Conservation (phyloP, 2,113 vertebrate genomes). For the Montifringilla adamsi region DNA sequence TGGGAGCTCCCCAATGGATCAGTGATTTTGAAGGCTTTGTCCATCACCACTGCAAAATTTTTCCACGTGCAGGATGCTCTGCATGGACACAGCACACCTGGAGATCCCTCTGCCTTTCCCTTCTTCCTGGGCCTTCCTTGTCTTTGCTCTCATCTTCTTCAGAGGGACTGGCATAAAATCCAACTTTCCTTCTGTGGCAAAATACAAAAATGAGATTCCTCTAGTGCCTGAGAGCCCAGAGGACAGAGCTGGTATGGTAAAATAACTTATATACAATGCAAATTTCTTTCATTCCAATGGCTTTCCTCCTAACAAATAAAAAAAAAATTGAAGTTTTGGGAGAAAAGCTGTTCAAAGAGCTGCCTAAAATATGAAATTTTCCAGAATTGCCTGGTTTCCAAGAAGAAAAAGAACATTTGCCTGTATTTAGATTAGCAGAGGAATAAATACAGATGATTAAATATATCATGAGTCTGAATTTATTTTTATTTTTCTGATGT, state of each 20-base stretch:
- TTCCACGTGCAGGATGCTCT: not conserved
- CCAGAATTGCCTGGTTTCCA: slow-evolving; percentile 37
- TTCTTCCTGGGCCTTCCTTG: not conserved
- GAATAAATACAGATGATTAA: slow-evolving; percentile 64
- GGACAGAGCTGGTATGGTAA: not conserved
- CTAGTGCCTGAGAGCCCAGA: not conserved
- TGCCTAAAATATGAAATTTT: slow-evolving; percentile 47
- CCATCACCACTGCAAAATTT: not conserved
- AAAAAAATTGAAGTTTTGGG: not conserved
- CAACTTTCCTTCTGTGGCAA: not conserved
- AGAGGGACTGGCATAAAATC: not conserved
- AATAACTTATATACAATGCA: not conserved
- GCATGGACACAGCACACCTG: not conserved
- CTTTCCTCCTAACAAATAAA: not conserved
- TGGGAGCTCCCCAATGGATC: not conserved
- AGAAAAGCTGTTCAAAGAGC: slow-evolving; percentile 7
- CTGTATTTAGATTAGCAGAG: slow-evolving; percentile 62
- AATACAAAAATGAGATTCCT: not conserved
- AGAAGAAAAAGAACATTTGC: slow-evolving; percentile 56
- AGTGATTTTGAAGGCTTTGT: not conserved
- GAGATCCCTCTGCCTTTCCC: not conserved
- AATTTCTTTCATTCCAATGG: not conserved
- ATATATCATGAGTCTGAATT: slow-evolving; percentile 56
- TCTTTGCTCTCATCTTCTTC: not conserved
- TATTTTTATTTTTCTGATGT: slow-evolving; percentile 64